phyloP scores from a whole-genome alignment of 2,888 invertebrate genomes.

The Tribolium freemani region DNA sequence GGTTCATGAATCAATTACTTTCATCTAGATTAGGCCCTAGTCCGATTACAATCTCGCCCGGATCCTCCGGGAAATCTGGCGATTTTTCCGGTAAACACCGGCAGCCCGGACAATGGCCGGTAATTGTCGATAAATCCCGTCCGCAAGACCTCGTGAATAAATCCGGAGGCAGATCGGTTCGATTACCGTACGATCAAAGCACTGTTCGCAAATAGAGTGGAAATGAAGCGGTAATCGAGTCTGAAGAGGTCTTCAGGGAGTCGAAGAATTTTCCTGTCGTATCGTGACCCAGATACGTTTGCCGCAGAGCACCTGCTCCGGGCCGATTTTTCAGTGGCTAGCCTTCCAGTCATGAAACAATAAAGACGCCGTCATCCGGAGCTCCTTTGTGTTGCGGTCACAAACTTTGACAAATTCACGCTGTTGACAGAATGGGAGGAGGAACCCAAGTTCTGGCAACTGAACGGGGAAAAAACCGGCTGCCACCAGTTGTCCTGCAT shows the following conservation, averaged over 20 bases:
- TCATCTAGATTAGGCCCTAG: background rate
- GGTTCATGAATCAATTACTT: background rate
- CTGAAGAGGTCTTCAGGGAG: conserved; percentile 49
- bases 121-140: conserved; percentile 54
- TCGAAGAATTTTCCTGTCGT: background rate
- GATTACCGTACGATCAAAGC: conserved; percentile 52
- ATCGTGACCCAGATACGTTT: background rate
- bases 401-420: conserved; percentile 45
- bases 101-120: conserved; percentile 46
- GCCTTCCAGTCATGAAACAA: conserved; percentile 20
- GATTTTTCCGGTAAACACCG: conserved; percentile 29
- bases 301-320: conserved; percentile 12
- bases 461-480: conserved; percentile 26
- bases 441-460: conserved; percentile 20
- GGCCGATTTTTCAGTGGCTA: background rate
- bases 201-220: conserved; percentile 45
- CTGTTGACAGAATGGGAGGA: conserved; percentile 40
- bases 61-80: background rate
- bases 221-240: conserved; percentile 52
- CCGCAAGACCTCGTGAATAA: conserved; percentile 40
- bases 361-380: conserved; percentile 15
- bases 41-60: background rate
- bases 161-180: conserved; percentile 49
- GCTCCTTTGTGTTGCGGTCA: conserved; percentile 39
- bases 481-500: conserved; percentile 12